Evolutionary conservation across 2,113 vertebrate species (phyloP).

Genomic region (Sigmodon hispidus): DNA sequence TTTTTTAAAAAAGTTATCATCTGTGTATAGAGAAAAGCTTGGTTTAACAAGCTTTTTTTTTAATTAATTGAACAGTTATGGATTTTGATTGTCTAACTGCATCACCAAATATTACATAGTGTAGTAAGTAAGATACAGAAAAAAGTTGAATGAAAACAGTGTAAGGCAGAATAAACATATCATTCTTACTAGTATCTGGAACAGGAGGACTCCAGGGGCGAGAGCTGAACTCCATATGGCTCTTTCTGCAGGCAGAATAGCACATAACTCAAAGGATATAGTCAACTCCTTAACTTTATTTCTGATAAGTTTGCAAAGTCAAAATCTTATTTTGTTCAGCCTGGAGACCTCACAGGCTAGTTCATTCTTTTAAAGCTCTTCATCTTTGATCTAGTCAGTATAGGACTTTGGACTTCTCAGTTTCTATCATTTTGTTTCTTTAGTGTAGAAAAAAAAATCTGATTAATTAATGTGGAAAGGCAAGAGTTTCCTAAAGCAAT

Average conservation of each 20-base stretch:
- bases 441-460: not conserved
- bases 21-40: not conserved
- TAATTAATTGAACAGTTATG: not conserved
- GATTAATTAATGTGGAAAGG: too few relatives aligned
- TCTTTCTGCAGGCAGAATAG: not conserved
- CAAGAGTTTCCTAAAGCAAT: not conserved
- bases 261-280: not conserved
- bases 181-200: not conserved
- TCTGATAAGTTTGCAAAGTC: not conserved
- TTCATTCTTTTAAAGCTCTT: not conserved
- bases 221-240: not conserved
- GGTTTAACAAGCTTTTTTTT: not conserved
- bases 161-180: not conserved
- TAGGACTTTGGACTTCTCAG: not conserved
- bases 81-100: not conserved
- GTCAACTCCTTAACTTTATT: constrained; percentile 4
- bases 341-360: not conserved
- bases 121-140: not conserved
- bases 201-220: not conserved
- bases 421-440: not conserved
- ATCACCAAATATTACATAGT: not conserved
- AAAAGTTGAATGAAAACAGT: not conserved
- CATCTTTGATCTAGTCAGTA: not conserved
- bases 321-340: not conserved
- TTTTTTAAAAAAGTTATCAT: not conserved